These are phyloP conservation scores for Trididemnum miniatum DNA, from an alignment of 23 tunicate genomes.

Conservation along the genomic window DNA sequence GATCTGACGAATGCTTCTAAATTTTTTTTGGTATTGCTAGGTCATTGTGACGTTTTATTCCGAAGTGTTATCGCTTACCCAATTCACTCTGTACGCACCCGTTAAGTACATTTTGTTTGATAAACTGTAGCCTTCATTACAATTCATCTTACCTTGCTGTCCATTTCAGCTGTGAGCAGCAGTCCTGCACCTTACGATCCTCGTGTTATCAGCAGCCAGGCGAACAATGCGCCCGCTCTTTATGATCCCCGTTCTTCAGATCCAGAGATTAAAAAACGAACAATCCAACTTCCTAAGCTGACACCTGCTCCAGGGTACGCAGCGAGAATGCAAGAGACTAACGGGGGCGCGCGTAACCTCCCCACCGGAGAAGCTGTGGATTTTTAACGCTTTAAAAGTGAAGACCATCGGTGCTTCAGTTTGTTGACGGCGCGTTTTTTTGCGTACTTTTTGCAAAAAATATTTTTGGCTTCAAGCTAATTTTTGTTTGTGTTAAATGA, in stretches of 20 bases:
- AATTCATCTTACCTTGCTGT: background rate
- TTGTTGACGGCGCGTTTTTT: no score
- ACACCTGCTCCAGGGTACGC: conserved; percentile 73
- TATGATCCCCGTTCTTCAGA: conserved; percentile 45
- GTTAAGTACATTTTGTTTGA: no score
- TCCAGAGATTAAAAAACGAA: conserved; percentile 51
- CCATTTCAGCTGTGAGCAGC: conserved; percentile 18
- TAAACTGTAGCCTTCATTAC: no score
- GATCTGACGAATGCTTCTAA: no score
- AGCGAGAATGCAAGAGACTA: conserved; percentile 16
- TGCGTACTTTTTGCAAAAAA: no score
- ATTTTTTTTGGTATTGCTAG: no score
- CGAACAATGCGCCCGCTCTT: conserved; percentile 21
- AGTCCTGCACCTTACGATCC: conserved; percentile 75
- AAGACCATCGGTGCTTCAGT: background rate
- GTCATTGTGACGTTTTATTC: no score
- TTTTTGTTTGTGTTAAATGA: no score
- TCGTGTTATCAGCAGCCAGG: conserved; percentile 37
- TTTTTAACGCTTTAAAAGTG: conserved; percentile 22
- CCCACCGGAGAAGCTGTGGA: conserved; percentile 56
- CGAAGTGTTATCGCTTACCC: no score
- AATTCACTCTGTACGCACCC: no score
- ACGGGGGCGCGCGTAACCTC: conserved; percentile 27
- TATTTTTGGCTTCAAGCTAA: no score
- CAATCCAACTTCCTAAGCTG: conserved; percentile 69